Percentiles rank a stretch among this genome's conserved stretches.
phyloP scores from a whole-genome alignment of 1,140 invertebrate genomes.

The Diploscapter pachys region DNA sequence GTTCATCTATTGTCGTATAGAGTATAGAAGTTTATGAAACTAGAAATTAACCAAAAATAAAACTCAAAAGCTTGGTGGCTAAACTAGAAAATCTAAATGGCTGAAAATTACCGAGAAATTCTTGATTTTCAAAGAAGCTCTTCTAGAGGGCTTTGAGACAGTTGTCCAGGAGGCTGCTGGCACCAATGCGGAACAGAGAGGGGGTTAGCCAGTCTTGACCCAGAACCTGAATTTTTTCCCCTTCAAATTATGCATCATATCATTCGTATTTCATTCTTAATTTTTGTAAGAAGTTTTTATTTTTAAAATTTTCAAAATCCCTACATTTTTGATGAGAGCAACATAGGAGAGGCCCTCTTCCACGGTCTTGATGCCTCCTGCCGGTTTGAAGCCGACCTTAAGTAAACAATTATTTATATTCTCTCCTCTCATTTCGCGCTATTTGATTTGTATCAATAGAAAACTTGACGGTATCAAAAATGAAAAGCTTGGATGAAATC shows the following conservation, averaged over 20 bases:
- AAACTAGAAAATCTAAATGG: too few relatives aligned
- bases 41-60: too few relatives aligned
- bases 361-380: conserved; percentile 85
- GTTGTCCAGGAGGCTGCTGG: conserved; percentile 77
- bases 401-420: background rate
- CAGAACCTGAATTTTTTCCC: conserved; percentile 63
- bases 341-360: conserved; percentile 83
- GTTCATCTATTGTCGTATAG: too few relatives aligned
- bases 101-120: too few relatives aligned
- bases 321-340: conserved; percentile 72
- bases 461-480: background rate
- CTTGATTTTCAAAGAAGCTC: background rate
- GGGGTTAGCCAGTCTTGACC: conserved; percentile 81
- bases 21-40: too few relatives aligned
- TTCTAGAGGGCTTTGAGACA: conserved; percentile 41
- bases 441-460: background rate
- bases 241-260: background rate
- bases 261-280: background rate
- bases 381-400: conserved; percentile 88
- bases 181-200: conserved; percentile 85
- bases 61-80: too few relatives aligned
- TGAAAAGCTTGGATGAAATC: too few relatives aligned
- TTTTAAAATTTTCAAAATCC: background rate
- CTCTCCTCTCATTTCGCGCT: background rate
- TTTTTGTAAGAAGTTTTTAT: background rate